These are phyloP conservation scores for Lordiphosa collinella DNA, from an alignment of 1,140 invertebrate genomes.

Conservation along the genomic window DNA sequence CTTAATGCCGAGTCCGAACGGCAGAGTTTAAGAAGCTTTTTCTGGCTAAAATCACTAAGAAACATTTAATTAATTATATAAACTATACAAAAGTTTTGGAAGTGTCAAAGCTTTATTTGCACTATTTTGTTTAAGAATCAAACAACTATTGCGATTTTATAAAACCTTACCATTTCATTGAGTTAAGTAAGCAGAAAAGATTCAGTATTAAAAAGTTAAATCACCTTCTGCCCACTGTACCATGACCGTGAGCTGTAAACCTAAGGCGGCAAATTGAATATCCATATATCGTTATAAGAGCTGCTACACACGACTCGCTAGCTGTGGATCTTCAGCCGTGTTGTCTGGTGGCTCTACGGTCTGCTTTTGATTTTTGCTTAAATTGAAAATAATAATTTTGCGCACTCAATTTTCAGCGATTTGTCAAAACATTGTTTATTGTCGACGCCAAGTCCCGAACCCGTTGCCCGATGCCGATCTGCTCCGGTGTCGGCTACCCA, in stretches of 20 bases:
- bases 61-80: too few relatives aligned
- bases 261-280: constrained; percentile 70
- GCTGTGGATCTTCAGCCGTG: background rate
- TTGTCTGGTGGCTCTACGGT: background rate
- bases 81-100: too few relatives aligned
- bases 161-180: too few relatives aligned
- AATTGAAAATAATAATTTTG: constrained; percentile 80
- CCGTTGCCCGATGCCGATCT: constrained; percentile 9
- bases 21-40: too few relatives aligned
- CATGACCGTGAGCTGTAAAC: constrained; percentile 20
- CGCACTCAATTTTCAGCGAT: constrained; percentile 79
- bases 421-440: constrained; percentile 80
- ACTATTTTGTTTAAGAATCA: too few relatives aligned
- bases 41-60: too few relatives aligned
- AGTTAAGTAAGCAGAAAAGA: too few relatives aligned
- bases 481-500: constrained; percentile 9
- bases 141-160: too few relatives aligned
- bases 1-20: too few relatives aligned
- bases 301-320: constrained; percentile 30
- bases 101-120: too few relatives aligned
- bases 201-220: too few relatives aligned
- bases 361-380: constrained; percentile 63
- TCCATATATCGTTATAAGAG: constrained; percentile 57
- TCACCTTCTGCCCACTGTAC: constrained; percentile 2
- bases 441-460: constrained; percentile 51